These are phyloP conservation scores for Drosophila punjabiensis DNA, from an alignment of 1,140 invertebrate species.

Conservation along the genomic window DNA sequence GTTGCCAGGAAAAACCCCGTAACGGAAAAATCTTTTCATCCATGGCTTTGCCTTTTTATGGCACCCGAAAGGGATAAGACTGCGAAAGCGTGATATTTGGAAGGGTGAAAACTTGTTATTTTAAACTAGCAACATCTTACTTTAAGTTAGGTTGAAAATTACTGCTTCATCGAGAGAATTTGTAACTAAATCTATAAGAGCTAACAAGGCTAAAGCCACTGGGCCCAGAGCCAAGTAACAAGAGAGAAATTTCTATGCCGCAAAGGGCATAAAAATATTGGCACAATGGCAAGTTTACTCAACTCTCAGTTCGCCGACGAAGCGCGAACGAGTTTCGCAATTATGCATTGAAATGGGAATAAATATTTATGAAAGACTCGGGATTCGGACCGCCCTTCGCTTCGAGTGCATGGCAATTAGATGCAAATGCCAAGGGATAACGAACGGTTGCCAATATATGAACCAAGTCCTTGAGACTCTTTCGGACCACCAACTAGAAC, in stretches of 20 bases:
- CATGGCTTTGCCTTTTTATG: constrained; percentile 19
- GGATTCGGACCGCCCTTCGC: constrained; percentile 16
- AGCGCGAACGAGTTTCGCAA: constrained; percentile 41
- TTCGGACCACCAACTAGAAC: background rate
- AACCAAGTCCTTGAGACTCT: constrained; percentile 4
- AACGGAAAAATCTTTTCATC: constrained; percentile 13
- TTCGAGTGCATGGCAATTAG: constrained; percentile 53
- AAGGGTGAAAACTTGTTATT: constrained; percentile 6
- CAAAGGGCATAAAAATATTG: constrained; percentile 37
- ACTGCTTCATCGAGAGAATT: background rate
- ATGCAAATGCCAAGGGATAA: constrained; percentile 43
- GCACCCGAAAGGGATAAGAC: constrained; percentile 20
- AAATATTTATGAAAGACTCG: constrained; percentile 59
- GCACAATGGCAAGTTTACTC: constrained; percentile 46
- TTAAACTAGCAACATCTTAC: background rate
- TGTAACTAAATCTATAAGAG: background rate
- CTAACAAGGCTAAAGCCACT: background rate
- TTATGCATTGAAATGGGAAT: constrained; percentile 60
- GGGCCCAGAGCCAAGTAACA: background rate
- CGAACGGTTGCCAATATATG: constrained; percentile 16
- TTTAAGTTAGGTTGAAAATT: background rate
- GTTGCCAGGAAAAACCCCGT: constrained; percentile 6
- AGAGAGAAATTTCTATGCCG: background rate
- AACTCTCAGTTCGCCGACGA: constrained; percentile 27
- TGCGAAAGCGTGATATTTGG: constrained; percentile 8